phyloP scores from a whole-genome alignment of 1,140 invertebrate species.

The Formica selysi region DNA sequence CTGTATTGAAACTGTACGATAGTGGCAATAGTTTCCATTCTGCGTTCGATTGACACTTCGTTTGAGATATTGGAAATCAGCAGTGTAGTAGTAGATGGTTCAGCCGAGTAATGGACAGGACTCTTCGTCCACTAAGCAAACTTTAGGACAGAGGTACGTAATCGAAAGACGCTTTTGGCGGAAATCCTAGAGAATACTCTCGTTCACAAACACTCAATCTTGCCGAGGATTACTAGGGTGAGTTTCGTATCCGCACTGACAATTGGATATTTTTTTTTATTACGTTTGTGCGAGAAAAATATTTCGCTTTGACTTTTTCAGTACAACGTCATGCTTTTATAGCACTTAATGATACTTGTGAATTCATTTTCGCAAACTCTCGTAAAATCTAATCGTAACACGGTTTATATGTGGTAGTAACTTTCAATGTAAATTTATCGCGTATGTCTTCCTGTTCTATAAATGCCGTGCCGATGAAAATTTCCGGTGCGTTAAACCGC shows the following conservation, averaged over 20 bases:
- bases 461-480: slow-evolving; percentile 28
- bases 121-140: slow-evolving; percentile 71
- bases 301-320: slow-evolving; percentile 47
- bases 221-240: slow-evolving; percentile 64
- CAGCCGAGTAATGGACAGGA: slow-evolving; percentile 67
- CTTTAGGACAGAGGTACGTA: slow-evolving; percentile 69
- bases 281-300: slow-evolving; percentile 41
- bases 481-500: slow-evolving; percentile 36
- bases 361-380: background rate
- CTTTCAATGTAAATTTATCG: slow-evolving; percentile 28
- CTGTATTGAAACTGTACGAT: background rate
- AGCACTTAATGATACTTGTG: background rate
- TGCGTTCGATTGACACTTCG: slow-evolving; percentile 26
- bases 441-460: slow-evolving; percentile 4
- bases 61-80: slow-evolving; percentile 68
- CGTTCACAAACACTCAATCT: slow-evolving; percentile 69
- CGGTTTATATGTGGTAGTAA: background rate
- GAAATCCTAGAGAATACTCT: slow-evolving; percentile 66
- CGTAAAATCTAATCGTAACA: background rate
- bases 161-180: slow-evolving; percentile 70
- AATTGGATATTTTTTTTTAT: slow-evolving; percentile 55
- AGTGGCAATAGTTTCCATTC: background rate
- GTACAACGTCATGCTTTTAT: background rate
- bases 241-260: slow-evolving; percentile 63
- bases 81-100: slow-evolving; percentile 41